These are phyloP conservation scores for Amphibalanus amphitrite DNA, from an alignment of 1,140 invertebrate species.

Conservation along the genomic window DNA sequence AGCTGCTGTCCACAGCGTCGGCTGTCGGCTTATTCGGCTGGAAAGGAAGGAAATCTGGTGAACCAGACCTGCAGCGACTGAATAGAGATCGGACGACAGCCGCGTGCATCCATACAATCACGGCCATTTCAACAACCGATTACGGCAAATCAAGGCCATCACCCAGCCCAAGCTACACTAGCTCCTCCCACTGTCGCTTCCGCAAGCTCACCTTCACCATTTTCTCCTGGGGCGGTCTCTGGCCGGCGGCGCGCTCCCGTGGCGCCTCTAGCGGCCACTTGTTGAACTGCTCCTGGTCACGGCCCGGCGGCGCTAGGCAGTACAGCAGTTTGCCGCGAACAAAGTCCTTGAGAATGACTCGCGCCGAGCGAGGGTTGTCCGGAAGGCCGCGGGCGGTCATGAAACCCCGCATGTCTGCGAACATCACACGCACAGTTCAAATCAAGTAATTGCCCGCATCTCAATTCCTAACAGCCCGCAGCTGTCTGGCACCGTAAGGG, in stretches of 20 bases:
- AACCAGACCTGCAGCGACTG: no score
- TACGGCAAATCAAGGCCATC: no score
- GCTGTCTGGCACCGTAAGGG: no score
- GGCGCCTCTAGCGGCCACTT: slow-evolving; percentile 29
- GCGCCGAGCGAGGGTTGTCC: slow-evolving; percentile 72
- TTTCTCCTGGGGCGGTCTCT: neutral
- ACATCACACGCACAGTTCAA: no score
- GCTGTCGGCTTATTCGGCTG: neutral
- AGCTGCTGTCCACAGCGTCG: neutral
- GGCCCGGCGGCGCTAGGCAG: slow-evolving; percentile 64
- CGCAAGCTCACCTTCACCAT: neutral
- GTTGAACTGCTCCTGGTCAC: slow-evolving; percentile 48
- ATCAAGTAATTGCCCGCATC: no score
- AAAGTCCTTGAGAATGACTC: slow-evolving; percentile 84
- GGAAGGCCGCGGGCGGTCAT: slow-evolving; percentile 91
- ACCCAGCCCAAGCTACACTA: no score
- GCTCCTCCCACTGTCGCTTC: no score
- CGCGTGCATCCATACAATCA: no score
- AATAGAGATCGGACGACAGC: no score
- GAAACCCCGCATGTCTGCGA: slow-evolving; percentile 76
- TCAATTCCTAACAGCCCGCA: no score
- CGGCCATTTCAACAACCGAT: no score
- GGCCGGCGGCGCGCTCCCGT: neutral
- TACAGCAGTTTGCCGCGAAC: slow-evolving; percentile 73
- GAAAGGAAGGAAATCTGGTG: no score